phyloP scores from a whole-genome alignment of 2,113 vertebrate genomes.

The Caracal caracal region DNA sequence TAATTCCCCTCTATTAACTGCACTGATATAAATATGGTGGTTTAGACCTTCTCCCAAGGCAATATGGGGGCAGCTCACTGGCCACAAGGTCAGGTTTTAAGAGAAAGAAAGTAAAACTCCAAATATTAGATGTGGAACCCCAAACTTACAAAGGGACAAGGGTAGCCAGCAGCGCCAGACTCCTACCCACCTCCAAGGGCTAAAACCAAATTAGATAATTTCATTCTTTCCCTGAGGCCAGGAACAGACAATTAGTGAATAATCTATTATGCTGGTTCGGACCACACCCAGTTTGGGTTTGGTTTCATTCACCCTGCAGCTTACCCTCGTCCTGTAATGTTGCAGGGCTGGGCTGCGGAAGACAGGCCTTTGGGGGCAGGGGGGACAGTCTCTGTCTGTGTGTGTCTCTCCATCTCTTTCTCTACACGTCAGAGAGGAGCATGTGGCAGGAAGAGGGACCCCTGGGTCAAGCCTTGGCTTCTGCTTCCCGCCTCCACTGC shows the following conservation, averaged over 20 bases:
- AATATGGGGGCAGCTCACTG: not conserved
- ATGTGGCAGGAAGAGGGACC: accelerated
- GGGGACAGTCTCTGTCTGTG: not conserved
- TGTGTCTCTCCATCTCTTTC: not conserved
- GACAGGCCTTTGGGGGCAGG: not conserved
- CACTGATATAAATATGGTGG: not conserved
- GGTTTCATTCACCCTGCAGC: not conserved
- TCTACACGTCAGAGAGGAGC: not conserved
- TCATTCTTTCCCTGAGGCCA: not conserved
- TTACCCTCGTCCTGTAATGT: conserved; percentile 31
- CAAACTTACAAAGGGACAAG: not conserved
- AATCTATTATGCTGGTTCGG: not conserved
- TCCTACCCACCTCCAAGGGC: not conserved
- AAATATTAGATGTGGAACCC: not conserved
- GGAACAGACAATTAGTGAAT: not conserved
- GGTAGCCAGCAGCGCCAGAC: not conserved
- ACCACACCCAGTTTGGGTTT: not conserved
- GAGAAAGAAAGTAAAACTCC: not conserved
- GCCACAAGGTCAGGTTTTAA: conserved; percentile 6
- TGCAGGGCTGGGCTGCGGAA: not conserved
- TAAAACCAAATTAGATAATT: conserved; percentile 16
- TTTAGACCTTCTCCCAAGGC: not conserved
- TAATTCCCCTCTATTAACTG: not conserved
- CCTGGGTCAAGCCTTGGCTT: not conserved
- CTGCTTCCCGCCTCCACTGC: not conserved